These are phyloP conservation scores for Potamarius usumacintae DNA, from an alignment of 2,113 vertebrate species.

Conservation along the genomic window DNA sequence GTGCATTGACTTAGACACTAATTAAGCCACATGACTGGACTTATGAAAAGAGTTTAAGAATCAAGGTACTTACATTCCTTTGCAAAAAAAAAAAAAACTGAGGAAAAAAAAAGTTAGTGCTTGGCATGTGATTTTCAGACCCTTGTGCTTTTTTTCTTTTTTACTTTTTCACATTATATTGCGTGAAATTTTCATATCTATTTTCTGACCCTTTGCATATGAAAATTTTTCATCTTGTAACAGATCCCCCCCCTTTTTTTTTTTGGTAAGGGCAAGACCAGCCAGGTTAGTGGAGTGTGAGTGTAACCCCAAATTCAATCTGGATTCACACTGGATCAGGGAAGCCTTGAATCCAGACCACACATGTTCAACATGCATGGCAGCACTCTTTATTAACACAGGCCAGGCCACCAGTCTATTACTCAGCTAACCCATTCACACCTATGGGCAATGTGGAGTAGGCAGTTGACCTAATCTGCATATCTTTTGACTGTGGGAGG, in stretches of 20 bases:
- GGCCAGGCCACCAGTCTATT: too few relatives aligned
- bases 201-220: neutral
- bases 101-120: neutral
- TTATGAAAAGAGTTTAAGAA: slow-evolving; percentile 40
- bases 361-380: neutral
- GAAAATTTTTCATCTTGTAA: neutral
- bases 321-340: neutral
- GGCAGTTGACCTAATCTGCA: too few relatives aligned
- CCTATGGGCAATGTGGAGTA: too few relatives aligned
- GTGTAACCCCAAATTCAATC: neutral
- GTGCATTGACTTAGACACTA: neutral
- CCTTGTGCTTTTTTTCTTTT: neutral
- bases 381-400: neutral
- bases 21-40: slow-evolving; percentile 18
- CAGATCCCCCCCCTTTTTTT: too few relatives aligned
- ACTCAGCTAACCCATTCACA: too few relatives aligned
- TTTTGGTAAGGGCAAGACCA: neutral
- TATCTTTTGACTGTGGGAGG: too few relatives aligned
- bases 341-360: neutral
- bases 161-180: neutral
- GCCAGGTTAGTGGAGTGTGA: neutral
- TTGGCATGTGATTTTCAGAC: neutral
- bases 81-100: neutral
- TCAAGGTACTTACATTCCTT: neutral
- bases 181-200: neutral